Evolutionary conservation across 2,113 vertebrate species (phyloP).

Genomic region (Notothenia rossii): DNA sequence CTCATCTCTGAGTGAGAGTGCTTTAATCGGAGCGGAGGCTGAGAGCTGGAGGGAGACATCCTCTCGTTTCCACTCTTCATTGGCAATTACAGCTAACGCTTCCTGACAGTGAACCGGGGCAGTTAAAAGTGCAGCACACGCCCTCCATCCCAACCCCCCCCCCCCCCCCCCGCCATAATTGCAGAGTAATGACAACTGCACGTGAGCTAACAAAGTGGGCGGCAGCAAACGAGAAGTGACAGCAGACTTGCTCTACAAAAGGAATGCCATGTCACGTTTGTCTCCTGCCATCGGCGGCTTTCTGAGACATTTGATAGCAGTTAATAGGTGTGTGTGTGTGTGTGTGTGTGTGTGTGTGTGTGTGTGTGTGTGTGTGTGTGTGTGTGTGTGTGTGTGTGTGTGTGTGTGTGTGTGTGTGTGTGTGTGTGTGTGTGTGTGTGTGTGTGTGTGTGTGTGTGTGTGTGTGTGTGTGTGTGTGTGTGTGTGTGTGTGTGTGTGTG

Average conservation of each 20-base stretch:
- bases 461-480: background rate
- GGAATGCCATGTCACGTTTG: slow-evolving; percentile 61
- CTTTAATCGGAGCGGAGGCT: slow-evolving; percentile 42
- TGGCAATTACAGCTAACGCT: slow-evolving; percentile 71
- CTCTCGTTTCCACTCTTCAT: slow-evolving; percentile 59
- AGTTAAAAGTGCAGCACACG: slow-evolving; percentile 66
- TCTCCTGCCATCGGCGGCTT: slow-evolving; percentile 39
- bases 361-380: no score
- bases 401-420: slow-evolving; percentile 4
- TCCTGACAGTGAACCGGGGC: slow-evolving; percentile 64
- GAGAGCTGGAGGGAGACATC: slow-evolving; percentile 38
- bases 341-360: no score
- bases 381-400: no score
- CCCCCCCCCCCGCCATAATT: slow-evolving; percentile 55
- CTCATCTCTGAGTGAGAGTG: slow-evolving; percentile 4
- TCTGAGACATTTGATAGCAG: slow-evolving; percentile 41
- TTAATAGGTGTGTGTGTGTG: slow-evolving; percentile 16
- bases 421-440: background rate
- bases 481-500: slow-evolving; percentile 4
- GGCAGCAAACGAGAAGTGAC: slow-evolving; percentile 71
- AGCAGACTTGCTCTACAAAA: slow-evolving; percentile 60
- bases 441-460: background rate
- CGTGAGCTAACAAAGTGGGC: slow-evolving; percentile 52
- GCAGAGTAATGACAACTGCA: slow-evolving; percentile 64
- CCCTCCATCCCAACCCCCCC: slow-evolving; percentile 13